Conservation (phyloP, 2,888 invertebrate species). For the Achlya flavicornis region DNA sequence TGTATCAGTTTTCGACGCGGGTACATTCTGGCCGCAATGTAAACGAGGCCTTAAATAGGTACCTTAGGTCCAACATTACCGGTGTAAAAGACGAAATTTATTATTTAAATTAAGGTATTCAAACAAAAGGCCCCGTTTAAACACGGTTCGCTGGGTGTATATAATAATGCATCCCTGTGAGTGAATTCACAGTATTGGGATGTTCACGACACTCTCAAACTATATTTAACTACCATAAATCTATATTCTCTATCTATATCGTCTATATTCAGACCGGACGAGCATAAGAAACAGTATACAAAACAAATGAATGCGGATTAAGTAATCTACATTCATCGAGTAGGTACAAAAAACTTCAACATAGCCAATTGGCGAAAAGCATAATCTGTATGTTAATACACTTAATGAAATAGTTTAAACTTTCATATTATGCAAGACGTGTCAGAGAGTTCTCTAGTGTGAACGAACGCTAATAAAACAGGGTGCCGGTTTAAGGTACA, state of each 20-base stretch:
- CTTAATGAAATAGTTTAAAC: no score
- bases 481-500: constrained; percentile 22
- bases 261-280: no score
- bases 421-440: no score
- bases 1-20: background rate
- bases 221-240: background rate
- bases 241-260: no score
- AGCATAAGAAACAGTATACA: no score
- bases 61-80: constrained; percentile 26
- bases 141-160: constrained; percentile 20
- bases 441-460: background rate
- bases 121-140: constrained; percentile 39
- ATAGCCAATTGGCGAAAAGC: no score
- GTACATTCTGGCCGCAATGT: constrained; percentile 1
- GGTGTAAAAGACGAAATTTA: constrained; percentile 35
- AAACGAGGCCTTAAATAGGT: constrained; percentile 16
- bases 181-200: background rate
- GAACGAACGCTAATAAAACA: constrained; percentile 6
- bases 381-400: no score
- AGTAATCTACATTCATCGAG: no score
- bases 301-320: no score
- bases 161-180: constrained; percentile 17
- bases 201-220: background rate
- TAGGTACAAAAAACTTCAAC: no score
- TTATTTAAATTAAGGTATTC: constrained; percentile 47